These are phyloP conservation scores for Eurytoma californica DNA, from an alignment of 2,888 invertebrate species.

Conservation along the genomic window DNA sequence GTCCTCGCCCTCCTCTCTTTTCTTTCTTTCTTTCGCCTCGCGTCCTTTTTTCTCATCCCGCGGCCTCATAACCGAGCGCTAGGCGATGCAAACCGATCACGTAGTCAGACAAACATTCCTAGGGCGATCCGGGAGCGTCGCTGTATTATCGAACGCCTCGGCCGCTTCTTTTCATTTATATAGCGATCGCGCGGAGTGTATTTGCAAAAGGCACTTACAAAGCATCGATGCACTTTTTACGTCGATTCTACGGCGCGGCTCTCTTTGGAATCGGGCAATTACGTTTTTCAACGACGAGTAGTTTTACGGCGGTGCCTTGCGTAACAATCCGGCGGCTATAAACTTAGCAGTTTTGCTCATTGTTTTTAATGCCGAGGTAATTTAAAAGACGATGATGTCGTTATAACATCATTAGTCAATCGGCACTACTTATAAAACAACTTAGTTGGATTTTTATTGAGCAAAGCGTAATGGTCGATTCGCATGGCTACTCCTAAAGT, in stretches of 20 bases:
- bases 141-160: background rate
- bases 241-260: conserved; percentile 25
- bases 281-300: conserved; percentile 4
- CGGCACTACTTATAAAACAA: background rate
- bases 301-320: conserved; percentile 23
- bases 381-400: background rate
- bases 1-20: background rate
- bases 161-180: background rate
- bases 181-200: background rate
- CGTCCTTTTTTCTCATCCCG: background rate
- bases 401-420: conserved; percentile 31
- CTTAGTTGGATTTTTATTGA: background rate
- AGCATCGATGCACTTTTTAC: conserved; percentile 15
- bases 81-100: background rate
- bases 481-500: background rate
- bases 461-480: too few species aligned
- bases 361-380: conserved; percentile 13
- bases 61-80: background rate
- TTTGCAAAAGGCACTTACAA: conserved; percentile 5
- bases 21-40: background rate
- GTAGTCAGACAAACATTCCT: background rate
- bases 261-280: background rate
- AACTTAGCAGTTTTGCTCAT: conserved; percentile 19
- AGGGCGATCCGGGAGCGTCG: background rate
- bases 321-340: conserved; percentile 9